phyloP scores from a whole-genome alignment of 2,113 vertebrate species.

The Menidia beryllina region DNA sequence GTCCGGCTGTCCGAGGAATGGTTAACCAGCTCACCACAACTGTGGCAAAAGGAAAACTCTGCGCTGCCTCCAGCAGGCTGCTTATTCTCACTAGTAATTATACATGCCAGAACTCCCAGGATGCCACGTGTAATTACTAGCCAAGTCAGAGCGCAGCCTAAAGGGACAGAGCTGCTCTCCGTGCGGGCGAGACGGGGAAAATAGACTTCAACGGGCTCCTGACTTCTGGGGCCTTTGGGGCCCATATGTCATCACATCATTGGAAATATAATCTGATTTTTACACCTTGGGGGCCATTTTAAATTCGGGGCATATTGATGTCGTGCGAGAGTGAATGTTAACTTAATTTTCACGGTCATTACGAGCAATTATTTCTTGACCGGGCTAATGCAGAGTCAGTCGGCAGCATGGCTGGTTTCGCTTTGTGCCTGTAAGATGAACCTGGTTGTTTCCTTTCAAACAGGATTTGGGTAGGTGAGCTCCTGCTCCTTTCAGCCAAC shows the following conservation, averaged over 20 bases:
- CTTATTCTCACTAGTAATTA: conserved; percentile 73
- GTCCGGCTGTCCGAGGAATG: conserved; percentile 62
- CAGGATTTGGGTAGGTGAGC: conserved; percentile 1
- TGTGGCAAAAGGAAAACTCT: conserved; percentile 57
- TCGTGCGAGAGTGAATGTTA: neutral
- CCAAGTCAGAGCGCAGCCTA: conserved; percentile 59
- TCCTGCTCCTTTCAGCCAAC: conserved; percentile 28
- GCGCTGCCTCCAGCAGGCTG: conserved; percentile 66
- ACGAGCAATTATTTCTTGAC: conserved; percentile 8
- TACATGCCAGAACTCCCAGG: conserved; percentile 73
- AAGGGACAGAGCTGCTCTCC: conserved; percentile 54
- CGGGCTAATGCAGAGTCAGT: neutral
- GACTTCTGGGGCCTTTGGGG: conserved; percentile 33
- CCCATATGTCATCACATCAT: conserved; percentile 34
- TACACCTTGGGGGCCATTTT: conserved; percentile 15
- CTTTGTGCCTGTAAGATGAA: neutral
- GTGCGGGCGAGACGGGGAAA: conserved; percentile 36
- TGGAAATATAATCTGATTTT: conserved; percentile 30
- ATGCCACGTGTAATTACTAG: conserved; percentile 78
- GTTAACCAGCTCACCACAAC: conserved; percentile 51
- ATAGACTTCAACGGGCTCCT: conserved; percentile 39
- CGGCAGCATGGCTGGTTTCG: neutral
- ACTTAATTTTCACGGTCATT: conserved; percentile 23
- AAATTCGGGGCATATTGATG: conserved; percentile 19
- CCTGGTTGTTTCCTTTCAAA: conserved; percentile 10